Evolutionary conservation across 2,888 invertebrate genomes (phyloP).

Genomic region (Zeuzera pyrina): DNA sequence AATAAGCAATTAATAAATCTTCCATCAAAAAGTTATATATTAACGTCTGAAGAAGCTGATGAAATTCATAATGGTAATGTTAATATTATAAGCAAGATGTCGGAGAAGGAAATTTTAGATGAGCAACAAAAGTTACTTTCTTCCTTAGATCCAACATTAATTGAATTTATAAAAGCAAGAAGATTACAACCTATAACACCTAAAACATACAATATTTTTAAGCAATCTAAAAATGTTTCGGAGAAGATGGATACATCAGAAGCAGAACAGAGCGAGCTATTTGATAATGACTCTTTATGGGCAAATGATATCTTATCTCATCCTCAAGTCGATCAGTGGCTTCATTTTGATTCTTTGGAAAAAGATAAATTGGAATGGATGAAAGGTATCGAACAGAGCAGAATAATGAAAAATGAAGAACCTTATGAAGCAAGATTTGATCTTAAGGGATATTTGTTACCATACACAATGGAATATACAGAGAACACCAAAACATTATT

Average conservation of each 20-base stretch:
- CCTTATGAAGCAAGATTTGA: constrained; percentile 88
- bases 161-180: constrained; percentile 75
- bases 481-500: constrained; percentile 78
- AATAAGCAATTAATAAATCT: constrained; percentile 21
- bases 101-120: constrained; percentile 80
- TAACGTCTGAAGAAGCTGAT: constrained; percentile 59
- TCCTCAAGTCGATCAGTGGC: constrained; percentile 79
- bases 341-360: constrained; percentile 90
- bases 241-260: constrained; percentile 39
- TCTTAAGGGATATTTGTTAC: constrained; percentile 84
- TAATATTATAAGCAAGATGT: constrained; percentile 77
- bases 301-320: constrained; percentile 74
- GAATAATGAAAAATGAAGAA: constrained; percentile 68
- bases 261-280: background rate
- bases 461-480: constrained; percentile 76
- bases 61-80: constrained; percentile 85
- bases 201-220: constrained; percentile 7
- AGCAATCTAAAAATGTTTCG: constrained; percentile 8
- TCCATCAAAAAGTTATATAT: constrained; percentile 54
- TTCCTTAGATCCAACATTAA: constrained; percentile 76
- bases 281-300: constrained; percentile 41
- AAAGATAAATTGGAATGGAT: constrained; percentile 92
- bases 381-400: constrained; percentile 75
- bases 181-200: constrained; percentile 22
- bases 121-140: constrained; percentile 80